Evolutionary conservation across 1,140 invertebrate genomes (phyloP).

Genomic region (Monomorium pharaonis): DNA sequence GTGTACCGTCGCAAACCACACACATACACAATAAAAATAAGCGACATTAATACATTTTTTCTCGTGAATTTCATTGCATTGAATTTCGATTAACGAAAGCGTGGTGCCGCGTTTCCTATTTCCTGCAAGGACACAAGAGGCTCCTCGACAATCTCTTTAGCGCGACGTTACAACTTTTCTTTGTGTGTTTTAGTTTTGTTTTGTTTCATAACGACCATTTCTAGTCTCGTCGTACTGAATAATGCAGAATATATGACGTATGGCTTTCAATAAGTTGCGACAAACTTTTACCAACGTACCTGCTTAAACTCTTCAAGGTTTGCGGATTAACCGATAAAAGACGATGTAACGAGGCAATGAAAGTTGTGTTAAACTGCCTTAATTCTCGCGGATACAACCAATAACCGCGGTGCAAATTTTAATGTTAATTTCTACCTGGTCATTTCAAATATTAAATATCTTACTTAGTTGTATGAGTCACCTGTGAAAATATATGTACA

Average conservation of each 20-base stretch:
- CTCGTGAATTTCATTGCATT: not conserved
- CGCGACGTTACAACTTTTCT: not conserved
- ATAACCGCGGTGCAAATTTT: not conserved
- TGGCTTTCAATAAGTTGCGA: conserved; percentile 60
- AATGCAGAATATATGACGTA: conserved; percentile 61
- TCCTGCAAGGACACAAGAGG: not conserved
- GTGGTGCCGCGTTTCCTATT: not conserved
- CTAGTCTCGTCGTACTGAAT: conserved; percentile 49
- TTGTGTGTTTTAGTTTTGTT: not conserved
- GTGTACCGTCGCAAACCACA: not conserved
- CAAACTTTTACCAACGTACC: conserved; percentile 60
- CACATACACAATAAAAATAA: too few species aligned
- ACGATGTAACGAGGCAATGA: not conserved
- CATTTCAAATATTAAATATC: not conserved
- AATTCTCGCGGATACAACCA: not conserved
- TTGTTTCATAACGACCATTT: not conserved
- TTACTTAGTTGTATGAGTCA: not conserved
- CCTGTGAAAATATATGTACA: not conserved
- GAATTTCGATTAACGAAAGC: not conserved
- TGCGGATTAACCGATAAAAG: not conserved
- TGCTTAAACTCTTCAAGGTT: conserved; percentile 62
- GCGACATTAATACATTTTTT: not conserved
- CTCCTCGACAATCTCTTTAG: not conserved
- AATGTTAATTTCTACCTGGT: not conserved
- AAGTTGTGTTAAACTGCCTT: not conserved